Base-by-base conservation (phyloP, 2,797 vertebrate species). In the Taenioides sp. region DNA sequence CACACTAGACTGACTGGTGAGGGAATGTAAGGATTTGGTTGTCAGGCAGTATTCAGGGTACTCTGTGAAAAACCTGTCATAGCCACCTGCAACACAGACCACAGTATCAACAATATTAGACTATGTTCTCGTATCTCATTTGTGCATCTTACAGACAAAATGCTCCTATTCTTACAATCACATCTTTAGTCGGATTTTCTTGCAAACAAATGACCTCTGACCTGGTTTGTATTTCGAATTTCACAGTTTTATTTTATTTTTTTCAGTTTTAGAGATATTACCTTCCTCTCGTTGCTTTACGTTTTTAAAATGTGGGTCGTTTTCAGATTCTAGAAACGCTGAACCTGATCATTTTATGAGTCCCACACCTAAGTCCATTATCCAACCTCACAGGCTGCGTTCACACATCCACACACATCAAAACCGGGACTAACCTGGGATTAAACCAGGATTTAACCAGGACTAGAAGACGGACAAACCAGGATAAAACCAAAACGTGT, bases 41-140 rank as follows among this genome's bases (percentile, higher is more conserved):
- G 93, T 94, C 65, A 94, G 62, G 84, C 94, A 95, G 77, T 88
- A 94, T 66, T 95, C 94, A 0, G 94, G 93, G 83, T 94, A 95
- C 66, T 94, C 93, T 10, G 90, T 71, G 86, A 87, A 93, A 84
- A 95, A 95, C 37, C 80, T 82, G 81, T 95, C 94, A 6, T 94
- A 95, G 70, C 94, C 94, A 43, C 94, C 94, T 95, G 77, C 1
- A 76, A 61, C 55, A 63, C 67, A 73, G 7, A 31, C 0, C 0
- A 2, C 18, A 52, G 40, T 4, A 7, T 59, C 17, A 71, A 6
- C 16, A 34, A 7, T 4, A 9, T 3, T 31, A 31, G 27, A 54
- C 5, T 14, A 25, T 25, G 23, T 23, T 22, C 28, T 37, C n/a
- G 9, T 40, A 3, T 23, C 18, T 22, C 50, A 23, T 66, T 14